These are phyloP conservation scores for Echinometra lucunter DNA, from an alignment of 53 echinoderm and acorn worm species.

Conservation along the genomic window DNA sequence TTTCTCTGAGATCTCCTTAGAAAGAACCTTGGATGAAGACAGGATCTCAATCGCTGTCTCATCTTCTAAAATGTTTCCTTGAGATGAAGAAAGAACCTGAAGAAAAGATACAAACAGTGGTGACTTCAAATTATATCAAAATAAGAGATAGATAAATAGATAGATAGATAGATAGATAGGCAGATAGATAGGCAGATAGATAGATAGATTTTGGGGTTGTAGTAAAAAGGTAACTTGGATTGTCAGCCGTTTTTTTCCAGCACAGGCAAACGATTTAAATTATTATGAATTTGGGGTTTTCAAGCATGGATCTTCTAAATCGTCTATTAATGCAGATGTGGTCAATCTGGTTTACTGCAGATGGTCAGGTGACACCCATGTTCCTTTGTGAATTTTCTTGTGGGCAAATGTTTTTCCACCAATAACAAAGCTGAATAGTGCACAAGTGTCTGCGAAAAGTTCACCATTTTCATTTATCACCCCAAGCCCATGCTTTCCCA, in stretches of 20 bases:
- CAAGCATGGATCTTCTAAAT: slow-evolving; percentile 61
- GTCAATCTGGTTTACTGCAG: slow-evolving; percentile 75
- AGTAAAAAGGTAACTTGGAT: no score
- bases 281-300: no score
- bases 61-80: slow-evolving; percentile 95
- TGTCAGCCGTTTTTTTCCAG: no score
- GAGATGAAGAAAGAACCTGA: slow-evolving; percentile 84
- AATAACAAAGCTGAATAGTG: slow-evolving; percentile 61
- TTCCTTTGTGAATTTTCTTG: slow-evolving; percentile 60
- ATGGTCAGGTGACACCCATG: slow-evolving; percentile 63
- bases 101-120: background rate
- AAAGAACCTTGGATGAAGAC: slow-evolving; percentile 90
- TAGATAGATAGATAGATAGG: no score
- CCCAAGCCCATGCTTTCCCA: slow-evolving; percentile 75
- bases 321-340: slow-evolving; percentile 70
- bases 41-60: slow-evolving; percentile 97
- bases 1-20: slow-evolving; percentile 95
- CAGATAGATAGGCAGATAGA: no score
- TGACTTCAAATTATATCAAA: background rate
- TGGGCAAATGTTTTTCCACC: slow-evolving; percentile 70
- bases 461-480: slow-evolving; percentile 74
- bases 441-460: slow-evolving; percentile 55
- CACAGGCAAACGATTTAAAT: no score
- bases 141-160: background rate
- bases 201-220: no score